Evolutionary conservation across 2,797 vertebrate genomes (phyloP).

Genomic region (Sciaenops ocellatus): DNA sequence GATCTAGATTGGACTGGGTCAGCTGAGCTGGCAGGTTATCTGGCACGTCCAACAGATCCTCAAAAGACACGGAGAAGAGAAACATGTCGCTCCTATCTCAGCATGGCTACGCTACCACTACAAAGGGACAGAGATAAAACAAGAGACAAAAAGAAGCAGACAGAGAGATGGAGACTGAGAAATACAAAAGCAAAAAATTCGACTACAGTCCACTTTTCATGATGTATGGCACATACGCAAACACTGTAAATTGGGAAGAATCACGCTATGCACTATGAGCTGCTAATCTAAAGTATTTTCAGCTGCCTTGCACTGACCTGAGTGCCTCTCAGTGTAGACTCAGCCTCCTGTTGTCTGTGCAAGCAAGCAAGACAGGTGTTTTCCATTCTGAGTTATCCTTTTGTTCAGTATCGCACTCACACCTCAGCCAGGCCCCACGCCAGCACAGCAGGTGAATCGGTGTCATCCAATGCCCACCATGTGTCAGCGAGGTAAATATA

Average conservation of each 20-base stretch:
- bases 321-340: slow-evolving; percentile 19
- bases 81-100: slow-evolving; percentile 46
- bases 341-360: slow-evolving; percentile 33
- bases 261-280: neutral
- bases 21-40: slow-evolving; percentile 14
- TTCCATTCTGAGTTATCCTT: slow-evolving; percentile 59
- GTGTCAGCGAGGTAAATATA: slow-evolving; percentile 64
- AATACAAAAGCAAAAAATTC: slow-evolving; percentile 10
- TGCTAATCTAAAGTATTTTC: slow-evolving; percentile 21
- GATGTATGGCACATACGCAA: neutral
- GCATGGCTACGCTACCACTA: slow-evolving; percentile 31
- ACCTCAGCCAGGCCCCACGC: slow-evolving; percentile 53
- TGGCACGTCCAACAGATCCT: slow-evolving; percentile 51
- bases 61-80: slow-evolving; percentile 51
- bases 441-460: slow-evolving; percentile 57
- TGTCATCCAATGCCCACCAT: slow-evolving; percentile 43
- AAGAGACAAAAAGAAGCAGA: slow-evolving; percentile 41
- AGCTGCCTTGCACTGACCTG: slow-evolving; percentile 12
- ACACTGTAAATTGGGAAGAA: neutral
- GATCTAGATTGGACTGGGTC: slow-evolving; percentile 36
- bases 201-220: neutral
- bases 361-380: slow-evolving; percentile 67
- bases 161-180: slow-evolving; percentile 15
- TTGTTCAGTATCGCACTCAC: slow-evolving; percentile 50
- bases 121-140: slow-evolving; percentile 45